Percentiles rank a stretch among this genome's conserved stretches.
Conservation (phyloP, 2,113 vertebrate species). For the Notechis scutatus region DNA sequence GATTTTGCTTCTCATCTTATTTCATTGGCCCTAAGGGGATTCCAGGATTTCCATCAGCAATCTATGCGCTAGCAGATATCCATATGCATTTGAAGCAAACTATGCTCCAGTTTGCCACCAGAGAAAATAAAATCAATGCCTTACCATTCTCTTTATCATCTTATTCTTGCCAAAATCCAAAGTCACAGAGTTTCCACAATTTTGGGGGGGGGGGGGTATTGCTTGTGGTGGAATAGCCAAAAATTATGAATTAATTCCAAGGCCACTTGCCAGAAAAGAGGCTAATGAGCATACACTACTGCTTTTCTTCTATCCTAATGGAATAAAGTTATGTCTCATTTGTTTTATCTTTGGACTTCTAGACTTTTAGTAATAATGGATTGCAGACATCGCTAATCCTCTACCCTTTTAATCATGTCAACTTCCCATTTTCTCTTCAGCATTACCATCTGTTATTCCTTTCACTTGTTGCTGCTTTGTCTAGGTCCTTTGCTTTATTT, state of each 20-base stretch:
- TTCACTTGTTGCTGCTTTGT: constrained; percentile 4
- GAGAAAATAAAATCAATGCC: constrained; percentile 2
- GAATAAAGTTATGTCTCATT: constrained; percentile 2
- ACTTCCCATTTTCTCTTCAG: neutral
- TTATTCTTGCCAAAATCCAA: neutral
- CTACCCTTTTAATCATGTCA: neutral
- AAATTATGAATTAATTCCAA: neutral
- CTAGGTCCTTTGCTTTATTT: neutral
- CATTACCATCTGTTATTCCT: constrained; percentile 32
- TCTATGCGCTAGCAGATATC: neutral
- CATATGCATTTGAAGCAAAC: neutral
- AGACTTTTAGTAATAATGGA: neutral
- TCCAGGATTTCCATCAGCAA: neutral
- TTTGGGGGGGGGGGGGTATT: no score
- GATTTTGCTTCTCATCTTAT: neutral
- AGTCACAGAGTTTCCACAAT: neutral
- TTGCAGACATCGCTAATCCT: constrained; percentile 8
- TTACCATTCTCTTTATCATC: neutral
- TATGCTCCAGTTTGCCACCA: neutral
- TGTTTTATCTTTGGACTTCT: neutral
- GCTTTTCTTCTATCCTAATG: neutral
- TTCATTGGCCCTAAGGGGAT: neutral
- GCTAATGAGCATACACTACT: neutral
- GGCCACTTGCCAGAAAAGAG: neutral
- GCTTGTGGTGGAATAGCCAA: neutral